Evolutionary conservation across 2,888 invertebrate species (phyloP).

Genomic region (Hypsopygia costalis): DNA sequence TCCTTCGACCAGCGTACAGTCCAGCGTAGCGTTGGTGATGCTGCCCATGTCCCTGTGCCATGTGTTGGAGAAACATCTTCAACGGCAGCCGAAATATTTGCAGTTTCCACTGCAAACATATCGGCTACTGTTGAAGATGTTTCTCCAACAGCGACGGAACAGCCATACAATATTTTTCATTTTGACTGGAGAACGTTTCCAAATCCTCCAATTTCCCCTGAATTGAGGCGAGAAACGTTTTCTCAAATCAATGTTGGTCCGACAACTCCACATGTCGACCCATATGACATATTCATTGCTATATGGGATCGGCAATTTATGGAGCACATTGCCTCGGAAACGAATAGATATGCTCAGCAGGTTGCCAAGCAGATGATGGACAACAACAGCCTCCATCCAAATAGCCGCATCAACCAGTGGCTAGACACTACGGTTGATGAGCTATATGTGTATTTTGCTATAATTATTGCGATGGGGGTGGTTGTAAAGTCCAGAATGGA

Average conservation of each 20-base stretch:
- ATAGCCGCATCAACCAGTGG: slow-evolving; percentile 19
- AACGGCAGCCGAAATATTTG: no score
- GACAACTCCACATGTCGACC: slow-evolving; percentile 14
- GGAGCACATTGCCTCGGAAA: slow-evolving; percentile 23
- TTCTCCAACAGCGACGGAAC: neutral
- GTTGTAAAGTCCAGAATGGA: slow-evolving; percentile 14
- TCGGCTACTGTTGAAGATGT: no score
- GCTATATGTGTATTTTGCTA: slow-evolving; percentile 17
- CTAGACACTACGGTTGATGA: slow-evolving; percentile 18
- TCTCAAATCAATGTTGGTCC: slow-evolving; percentile 18
- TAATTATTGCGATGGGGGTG: slow-evolving; percentile 17
- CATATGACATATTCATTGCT: slow-evolving; percentile 22
- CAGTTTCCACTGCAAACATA: no score
- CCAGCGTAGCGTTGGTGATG: neutral
- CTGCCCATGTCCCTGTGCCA: neutral
- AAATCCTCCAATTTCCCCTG: neutral
- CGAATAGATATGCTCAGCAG: slow-evolving; percentile 28
- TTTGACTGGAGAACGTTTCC: neutral
- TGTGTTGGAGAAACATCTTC: no score
- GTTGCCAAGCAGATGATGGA: slow-evolving; percentile 12
- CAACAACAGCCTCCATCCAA: slow-evolving; percentile 3
- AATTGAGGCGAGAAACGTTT: slow-evolving; percentile 13
- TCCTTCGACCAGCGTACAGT: neutral
- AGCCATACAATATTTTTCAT: neutral
- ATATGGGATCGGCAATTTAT: slow-evolving; percentile 30